A percentile compares a stretch with the other conserved stretches of the same genome.
Evolutionary conservation across 2,113 vertebrate species (phyloP).

Genomic region (Otus sunia): DNA sequence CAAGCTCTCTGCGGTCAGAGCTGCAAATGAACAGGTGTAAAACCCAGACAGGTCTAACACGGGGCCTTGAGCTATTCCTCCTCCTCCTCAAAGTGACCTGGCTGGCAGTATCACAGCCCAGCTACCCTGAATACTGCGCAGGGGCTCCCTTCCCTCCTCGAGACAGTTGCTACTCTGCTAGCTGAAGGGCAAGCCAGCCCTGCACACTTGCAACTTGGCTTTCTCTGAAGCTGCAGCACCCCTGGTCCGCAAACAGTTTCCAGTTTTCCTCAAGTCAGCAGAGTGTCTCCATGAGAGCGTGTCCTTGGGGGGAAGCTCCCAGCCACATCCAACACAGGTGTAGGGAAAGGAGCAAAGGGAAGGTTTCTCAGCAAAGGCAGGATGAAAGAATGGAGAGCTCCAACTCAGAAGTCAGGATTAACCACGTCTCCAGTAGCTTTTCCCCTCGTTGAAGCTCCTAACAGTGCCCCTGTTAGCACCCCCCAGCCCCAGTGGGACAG

Average conservation of each 20-base stretch:
- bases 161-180: not conserved
- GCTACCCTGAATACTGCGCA: not conserved
- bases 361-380: not conserved
- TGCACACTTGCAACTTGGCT: not conserved
- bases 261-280: not conserved
- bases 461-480: not conserved
- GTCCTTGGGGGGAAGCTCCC: not conserved
- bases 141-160: accelerated
- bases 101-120: not conserved
- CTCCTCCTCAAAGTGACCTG: not conserved
- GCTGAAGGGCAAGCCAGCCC: not conserved
- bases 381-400: not conserved
- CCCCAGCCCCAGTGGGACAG: accelerated
- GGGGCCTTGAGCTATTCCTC: not conserved
- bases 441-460: not conserved
- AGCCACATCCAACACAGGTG: accelerated
- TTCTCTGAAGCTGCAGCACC: not conserved
- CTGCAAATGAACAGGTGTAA: not conserved
- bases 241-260: not conserved
- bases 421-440: not conserved
- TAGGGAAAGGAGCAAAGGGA: not conserved
- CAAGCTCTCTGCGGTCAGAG: not conserved
- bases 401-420: not conserved
- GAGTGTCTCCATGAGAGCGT: not conserved
- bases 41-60: not conserved